phyloP scores from a whole-genome alignment of 1,140 invertebrate species.

The Brachionus manjavacas region DNA sequence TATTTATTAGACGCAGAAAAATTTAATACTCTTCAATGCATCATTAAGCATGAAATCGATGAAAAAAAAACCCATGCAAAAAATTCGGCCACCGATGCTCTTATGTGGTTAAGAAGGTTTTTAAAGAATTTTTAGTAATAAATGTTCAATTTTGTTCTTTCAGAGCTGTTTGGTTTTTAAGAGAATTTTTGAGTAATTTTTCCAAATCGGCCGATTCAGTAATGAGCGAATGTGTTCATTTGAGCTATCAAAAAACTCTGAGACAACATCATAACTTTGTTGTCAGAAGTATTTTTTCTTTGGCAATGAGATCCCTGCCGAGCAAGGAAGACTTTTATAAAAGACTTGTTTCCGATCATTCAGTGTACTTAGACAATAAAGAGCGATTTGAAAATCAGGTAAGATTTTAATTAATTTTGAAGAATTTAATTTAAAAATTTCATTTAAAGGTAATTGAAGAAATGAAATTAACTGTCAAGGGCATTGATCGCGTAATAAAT shows the following conservation, averaged over 20 bases:
- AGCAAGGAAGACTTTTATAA: constrained; percentile 19
- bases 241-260: constrained; percentile 40
- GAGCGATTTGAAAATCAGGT: not conserved
- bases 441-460: not conserved
- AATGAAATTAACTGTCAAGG: constrained; percentile 35
- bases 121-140: not conserved
- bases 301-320: constrained; percentile 43
- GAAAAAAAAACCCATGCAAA: not conserved
- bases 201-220: constrained; percentile 1
- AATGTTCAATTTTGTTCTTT: not conserved
- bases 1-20: constrained; percentile 2
- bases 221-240: constrained; percentile 42
- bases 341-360: constrained; percentile 16
- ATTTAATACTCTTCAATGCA: not conserved
- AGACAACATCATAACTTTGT: constrained; percentile 44
- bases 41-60: constrained; percentile 26
- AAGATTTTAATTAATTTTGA: not conserved
- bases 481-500: constrained; percentile 8
- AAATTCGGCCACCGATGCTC: constrained; percentile 44
- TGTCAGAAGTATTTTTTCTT: constrained; percentile 42
- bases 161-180: constrained; percentile 41
- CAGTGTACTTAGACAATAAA: not conserved
- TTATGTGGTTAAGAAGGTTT: constrained; percentile 44
- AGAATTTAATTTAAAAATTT: not conserved
- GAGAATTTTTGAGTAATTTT: constrained; percentile 40